A percentile compares a stretch with the other conserved stretches of the same genome.
Conservation (phyloP, 2,888 invertebrate genomes). For the Agonopterix subpropinquella region DNA sequence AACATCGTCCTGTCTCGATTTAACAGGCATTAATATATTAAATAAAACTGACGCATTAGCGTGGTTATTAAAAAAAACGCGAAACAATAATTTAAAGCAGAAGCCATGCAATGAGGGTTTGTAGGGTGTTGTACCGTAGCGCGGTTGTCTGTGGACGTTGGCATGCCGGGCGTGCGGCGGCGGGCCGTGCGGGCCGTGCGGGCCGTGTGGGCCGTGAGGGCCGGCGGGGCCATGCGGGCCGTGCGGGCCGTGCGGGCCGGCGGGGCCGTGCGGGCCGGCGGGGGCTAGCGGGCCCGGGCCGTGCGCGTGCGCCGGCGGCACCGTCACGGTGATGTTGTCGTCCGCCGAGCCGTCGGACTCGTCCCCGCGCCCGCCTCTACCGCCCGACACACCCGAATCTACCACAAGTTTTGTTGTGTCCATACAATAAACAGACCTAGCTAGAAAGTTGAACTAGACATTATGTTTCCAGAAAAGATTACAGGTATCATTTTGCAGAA, state of each 20-base stretch:
- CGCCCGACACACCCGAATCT: constrained; percentile 24
- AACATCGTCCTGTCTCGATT: too few species aligned
- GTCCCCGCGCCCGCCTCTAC: constrained; percentile 23
- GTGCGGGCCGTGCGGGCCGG: constrained; percentile 25
- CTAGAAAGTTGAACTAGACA: too few species aligned
- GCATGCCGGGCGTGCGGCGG: constrained; percentile 6
- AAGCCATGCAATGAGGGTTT: constrained; percentile 5
- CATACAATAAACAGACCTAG: too few species aligned
- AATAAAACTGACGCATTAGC: background rate
- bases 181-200: constrained; percentile 7
- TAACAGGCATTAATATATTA: too few species aligned
- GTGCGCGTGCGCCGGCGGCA: constrained; percentile 54
- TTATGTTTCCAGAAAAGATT: too few species aligned
- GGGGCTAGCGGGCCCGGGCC: constrained; percentile 10
- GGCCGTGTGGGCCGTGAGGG: constrained; percentile 12
- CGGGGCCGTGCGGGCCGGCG: constrained; percentile 28
- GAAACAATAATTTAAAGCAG: constrained; percentile 2
- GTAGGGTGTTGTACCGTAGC: constrained; percentile 38
- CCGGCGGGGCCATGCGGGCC: constrained; percentile 13
- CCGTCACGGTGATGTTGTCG: constrained; percentile 76
- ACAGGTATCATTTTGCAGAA: too few species aligned
- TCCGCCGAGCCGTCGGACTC: constrained; percentile 75
- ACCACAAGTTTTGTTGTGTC: constrained; percentile 3
- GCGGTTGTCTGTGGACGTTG: constrained; percentile 33
- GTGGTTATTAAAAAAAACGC: background rate